Conservation (phyloP, 2,888 invertebrate species). For the Chesias legatella region DNA sequence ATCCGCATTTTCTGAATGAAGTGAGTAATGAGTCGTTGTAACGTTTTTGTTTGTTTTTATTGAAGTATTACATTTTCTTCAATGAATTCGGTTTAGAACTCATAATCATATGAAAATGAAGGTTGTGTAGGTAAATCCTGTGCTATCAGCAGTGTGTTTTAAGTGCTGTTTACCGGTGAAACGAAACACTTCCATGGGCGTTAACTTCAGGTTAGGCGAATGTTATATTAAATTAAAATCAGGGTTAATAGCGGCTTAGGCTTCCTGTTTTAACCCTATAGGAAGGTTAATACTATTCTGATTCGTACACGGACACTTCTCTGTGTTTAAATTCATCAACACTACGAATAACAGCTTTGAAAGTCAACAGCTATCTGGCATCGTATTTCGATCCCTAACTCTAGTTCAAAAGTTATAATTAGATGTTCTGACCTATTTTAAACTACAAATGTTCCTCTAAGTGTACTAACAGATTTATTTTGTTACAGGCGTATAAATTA, state of each 20-base stretch:
- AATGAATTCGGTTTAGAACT: constrained; percentile 34
- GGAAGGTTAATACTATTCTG: neutral
- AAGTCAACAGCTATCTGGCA: constrained; percentile 9
- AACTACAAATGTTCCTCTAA: constrained; percentile 1
- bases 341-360: constrained; percentile 3
- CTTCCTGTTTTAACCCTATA: neutral
- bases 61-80: constrained; percentile 39
- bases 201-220: constrained; percentile 69
- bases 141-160: constrained; percentile 39
- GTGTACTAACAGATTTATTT: constrained; percentile 18
- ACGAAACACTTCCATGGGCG: constrained; percentile 68
- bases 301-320: neutral
- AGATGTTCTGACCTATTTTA: constrained; percentile 24
- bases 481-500: constrained; percentile 47
- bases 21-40: constrained; percentile 57
- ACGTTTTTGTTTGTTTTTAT: constrained; percentile 58
- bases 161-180: constrained; percentile 38
- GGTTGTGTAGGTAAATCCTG: constrained; percentile 31
- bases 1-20: constrained; percentile 53
- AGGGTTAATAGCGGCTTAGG: constrained; percentile 25
- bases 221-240: constrained; percentile 70
- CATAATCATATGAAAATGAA: constrained; percentile 20
- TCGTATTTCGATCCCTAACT: neutral
- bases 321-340: neutral
- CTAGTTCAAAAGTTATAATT: constrained; percentile 24